These are phyloP conservation scores for Neopelma chrysocephalum DNA, from an alignment of 2,797 vertebrate genomes.

Conservation along the genomic window DNA sequence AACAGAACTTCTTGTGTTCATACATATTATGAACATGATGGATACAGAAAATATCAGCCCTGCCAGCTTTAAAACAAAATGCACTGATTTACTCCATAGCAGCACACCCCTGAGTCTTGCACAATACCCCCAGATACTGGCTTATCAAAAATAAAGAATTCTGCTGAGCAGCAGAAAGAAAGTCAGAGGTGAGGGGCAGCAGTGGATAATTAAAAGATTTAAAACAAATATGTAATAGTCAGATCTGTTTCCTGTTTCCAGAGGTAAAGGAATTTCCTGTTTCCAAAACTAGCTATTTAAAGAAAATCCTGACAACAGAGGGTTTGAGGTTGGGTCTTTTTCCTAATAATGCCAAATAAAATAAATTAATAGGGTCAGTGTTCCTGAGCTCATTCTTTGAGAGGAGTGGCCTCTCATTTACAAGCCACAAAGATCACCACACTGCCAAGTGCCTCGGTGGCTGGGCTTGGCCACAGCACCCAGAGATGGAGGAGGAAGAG, in stretches of 20 bases:
- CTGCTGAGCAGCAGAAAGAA: not conserved
- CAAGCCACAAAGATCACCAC: not conserved
- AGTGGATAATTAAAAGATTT: conserved; percentile 8
- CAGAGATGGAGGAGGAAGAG: not conserved
- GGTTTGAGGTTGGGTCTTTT: not conserved
- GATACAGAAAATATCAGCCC: not conserved
- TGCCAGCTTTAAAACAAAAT: not conserved
- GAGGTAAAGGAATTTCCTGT: conserved; percentile 58
- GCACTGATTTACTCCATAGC: not conserved
- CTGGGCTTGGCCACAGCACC: not conserved
- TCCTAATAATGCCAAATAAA: conserved; percentile 32
- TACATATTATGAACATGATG: not conserved
- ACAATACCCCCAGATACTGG: not conserved
- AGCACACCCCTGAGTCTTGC: not conserved
- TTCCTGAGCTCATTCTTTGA: conserved; percentile 18
- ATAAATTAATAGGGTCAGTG: not conserved
- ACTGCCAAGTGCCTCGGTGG: not conserved
- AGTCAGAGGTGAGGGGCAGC: conserved; percentile 9
- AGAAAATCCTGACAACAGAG: conserved; percentile 35
- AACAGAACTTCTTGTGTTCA: not conserved
- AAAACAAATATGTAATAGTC: conserved; percentile 3
- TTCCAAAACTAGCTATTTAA: conserved; percentile 50
- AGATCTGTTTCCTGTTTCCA: conserved; percentile 48
- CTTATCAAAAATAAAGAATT: not conserved
- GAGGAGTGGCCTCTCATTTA: not conserved